A percentile compares a stretch with the other conserved stretches of the same genome.
Conservation (phyloP, 2,888 invertebrate species). For the Pomacea canaliculata region DNA sequence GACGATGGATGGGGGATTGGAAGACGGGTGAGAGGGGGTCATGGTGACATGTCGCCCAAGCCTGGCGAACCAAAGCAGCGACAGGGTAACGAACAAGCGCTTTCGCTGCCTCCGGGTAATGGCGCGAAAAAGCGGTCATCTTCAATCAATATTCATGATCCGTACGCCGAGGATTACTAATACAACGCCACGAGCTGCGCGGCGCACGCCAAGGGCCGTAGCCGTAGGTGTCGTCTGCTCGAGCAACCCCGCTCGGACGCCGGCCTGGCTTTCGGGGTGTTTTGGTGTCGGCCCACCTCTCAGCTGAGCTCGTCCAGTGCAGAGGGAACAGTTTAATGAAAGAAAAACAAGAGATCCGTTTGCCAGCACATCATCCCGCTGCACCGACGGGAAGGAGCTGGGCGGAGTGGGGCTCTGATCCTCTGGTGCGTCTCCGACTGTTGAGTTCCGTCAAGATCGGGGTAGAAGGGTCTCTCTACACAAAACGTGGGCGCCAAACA, state of each 20-base stretch:
- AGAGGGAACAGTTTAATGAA: constrained; percentile 7
- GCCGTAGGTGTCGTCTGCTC: constrained; percentile 3
- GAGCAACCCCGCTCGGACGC: constrained; percentile 5
- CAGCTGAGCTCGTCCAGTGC: background rate
- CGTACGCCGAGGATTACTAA: background rate
- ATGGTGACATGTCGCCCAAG: no score
- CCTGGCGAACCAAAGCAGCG: no score
- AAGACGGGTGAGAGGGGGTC: no score
- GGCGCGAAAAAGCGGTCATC: background rate
- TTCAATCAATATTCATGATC: constrained; percentile 4
- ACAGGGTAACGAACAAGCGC: background rate
- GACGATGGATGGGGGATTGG: no score
- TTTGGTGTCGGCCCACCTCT: background rate
- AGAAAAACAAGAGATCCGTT: constrained; percentile 9
- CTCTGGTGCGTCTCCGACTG: no score
- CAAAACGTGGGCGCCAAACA: no score
- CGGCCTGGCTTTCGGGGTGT: background rate
- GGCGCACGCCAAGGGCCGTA: background rate
- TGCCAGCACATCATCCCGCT: background rate
- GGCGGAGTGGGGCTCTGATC: background rate
- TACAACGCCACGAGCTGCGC: background rate
- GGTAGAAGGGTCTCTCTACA: no score
- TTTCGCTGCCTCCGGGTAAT: background rate
- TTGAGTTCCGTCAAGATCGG: no score
- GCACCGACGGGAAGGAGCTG: background rate